A percentile compares a stretch with the other conserved stretches of the same genome.
phyloP scores from a whole-genome alignment of 2,113 vertebrate genomes.

The Turdus rufiventris region DNA sequence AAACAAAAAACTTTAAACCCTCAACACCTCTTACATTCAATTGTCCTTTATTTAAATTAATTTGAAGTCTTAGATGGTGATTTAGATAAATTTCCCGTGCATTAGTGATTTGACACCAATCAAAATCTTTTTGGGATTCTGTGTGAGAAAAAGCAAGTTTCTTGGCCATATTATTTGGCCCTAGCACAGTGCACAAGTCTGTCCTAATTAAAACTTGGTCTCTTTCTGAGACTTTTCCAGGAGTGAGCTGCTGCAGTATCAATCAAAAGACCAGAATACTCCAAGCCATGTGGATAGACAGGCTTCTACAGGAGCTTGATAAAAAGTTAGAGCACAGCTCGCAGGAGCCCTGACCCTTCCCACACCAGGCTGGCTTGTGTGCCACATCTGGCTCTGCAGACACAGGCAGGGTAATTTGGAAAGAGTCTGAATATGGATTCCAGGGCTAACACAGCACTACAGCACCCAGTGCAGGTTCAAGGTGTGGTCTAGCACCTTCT shows the following conservation, averaged over 20 bases:
- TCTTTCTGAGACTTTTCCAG: background rate
- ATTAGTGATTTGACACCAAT: background rate
- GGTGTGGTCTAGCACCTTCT: background rate
- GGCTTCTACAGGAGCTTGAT: background rate
- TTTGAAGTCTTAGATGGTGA: background rate
- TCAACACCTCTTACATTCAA: background rate
- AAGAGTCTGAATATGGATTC: background rate
- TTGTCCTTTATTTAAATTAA: background rate
- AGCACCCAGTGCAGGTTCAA: background rate
- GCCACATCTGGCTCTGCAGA: background rate
- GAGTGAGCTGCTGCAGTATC: background rate
- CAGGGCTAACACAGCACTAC: background rate
- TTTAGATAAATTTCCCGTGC: background rate
- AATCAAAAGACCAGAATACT: background rate
- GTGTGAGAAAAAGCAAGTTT: background rate
- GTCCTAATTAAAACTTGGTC: background rate
- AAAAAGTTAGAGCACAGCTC: background rate
- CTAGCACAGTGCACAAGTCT: background rate
- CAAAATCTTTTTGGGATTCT: background rate
- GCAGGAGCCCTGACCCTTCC: background rate
- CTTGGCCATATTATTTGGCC: background rate
- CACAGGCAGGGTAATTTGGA: background rate
- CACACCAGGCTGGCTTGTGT: background rate
- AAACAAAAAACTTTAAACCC: background rate
- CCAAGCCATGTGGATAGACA: background rate